A percentile compares a stretch with the other conserved stretches of the same genome.
Evolutionary conservation across 53 echinoderm and acorn worm species (phyloP).

Genomic region (Echinarachnius parma): DNA sequence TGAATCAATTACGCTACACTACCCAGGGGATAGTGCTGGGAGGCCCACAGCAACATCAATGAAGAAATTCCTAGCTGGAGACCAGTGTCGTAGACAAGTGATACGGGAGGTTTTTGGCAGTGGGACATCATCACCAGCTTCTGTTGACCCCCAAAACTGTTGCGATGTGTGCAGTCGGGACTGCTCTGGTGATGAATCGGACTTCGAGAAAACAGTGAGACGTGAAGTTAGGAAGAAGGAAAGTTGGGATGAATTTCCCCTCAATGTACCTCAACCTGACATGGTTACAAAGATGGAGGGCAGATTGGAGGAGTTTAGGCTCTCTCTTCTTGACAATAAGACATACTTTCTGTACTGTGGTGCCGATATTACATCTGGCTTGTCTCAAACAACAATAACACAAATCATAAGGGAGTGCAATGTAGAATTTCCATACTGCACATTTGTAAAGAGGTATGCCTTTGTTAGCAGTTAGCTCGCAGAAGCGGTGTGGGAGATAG

Average conservation of each 20-base stretch:
- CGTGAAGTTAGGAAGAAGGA: slow-evolving; percentile 19
- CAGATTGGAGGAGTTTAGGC: background rate
- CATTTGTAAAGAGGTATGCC: background rate
- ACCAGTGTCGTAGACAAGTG: slow-evolving; percentile 14
- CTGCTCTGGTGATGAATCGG: background rate
- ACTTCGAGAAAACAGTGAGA: background rate
- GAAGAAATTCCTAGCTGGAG: slow-evolving; percentile 25
- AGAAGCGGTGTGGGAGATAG: background rate
- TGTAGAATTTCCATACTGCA: background rate
- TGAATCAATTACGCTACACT: slow-evolving; percentile 11
- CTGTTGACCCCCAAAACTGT: background rate
- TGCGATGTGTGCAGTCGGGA: background rate
- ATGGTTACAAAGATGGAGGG: background rate
- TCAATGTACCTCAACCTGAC: background rate
- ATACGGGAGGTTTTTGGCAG: background rate
- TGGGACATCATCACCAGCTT: background rate
- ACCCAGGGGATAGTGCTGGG: slow-evolving; percentile 32
- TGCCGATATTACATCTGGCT: slow-evolving; percentile 7
- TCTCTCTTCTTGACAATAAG: background rate
- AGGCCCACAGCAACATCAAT: background rate
- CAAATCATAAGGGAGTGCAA: slow-evolving; percentile 13
- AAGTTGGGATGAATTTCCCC: background rate
- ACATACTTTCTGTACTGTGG: slow-evolving; percentile 5
- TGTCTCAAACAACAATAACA: background rate
- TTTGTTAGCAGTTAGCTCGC: background rate